Percentiles rank a stretch among this genome's conserved stretches.
These are phyloP conservation scores for Sphaerodactylus townsendi DNA, from an alignment of 2,113 vertebrate genomes.

Conservation along the genomic window DNA sequence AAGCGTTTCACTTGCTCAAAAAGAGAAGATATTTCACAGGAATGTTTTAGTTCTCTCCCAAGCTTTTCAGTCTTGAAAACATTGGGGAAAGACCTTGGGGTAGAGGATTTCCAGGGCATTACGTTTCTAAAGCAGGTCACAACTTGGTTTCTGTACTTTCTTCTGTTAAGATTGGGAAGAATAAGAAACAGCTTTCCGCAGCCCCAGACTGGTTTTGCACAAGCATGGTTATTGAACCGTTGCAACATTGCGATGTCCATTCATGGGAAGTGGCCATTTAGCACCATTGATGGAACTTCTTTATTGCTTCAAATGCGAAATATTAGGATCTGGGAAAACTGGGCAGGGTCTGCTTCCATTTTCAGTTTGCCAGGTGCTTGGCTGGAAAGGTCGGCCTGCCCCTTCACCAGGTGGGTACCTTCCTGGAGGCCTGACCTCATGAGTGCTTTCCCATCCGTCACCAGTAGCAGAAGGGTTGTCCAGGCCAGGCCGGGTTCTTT, in stretches of 20 bases:
- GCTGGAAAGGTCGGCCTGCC: too few species aligned
- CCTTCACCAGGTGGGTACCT: not conserved
- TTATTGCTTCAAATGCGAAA: not conserved
- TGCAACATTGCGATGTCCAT: not conserved
- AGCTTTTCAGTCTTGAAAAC: too few species aligned
- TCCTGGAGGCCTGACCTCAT: too few species aligned
- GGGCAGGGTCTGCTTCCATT: not conserved
- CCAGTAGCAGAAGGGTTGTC: not conserved
- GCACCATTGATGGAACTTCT: not conserved
- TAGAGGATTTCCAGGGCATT: too few species aligned
- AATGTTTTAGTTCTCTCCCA: too few species aligned
- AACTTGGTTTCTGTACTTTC: not conserved
- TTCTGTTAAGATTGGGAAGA: not conserved
- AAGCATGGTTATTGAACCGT: not conserved
- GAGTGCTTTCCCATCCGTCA: too few species aligned
- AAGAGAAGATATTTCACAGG: too few species aligned
- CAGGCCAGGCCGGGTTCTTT: not conserved
- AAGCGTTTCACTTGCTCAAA: too few species aligned
- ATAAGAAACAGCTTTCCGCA: not conserved
- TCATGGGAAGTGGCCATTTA: too few species aligned
- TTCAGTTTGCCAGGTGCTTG: not conserved
- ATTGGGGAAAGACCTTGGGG: too few species aligned
- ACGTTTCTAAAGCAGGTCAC: too few species aligned
- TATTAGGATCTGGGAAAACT: too few species aligned
- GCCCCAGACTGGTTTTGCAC: not conserved